Evolutionary conservation across 2,113 vertebrate genomes (phyloP).

Genomic region (Lepisosteus oculatus): DNA sequence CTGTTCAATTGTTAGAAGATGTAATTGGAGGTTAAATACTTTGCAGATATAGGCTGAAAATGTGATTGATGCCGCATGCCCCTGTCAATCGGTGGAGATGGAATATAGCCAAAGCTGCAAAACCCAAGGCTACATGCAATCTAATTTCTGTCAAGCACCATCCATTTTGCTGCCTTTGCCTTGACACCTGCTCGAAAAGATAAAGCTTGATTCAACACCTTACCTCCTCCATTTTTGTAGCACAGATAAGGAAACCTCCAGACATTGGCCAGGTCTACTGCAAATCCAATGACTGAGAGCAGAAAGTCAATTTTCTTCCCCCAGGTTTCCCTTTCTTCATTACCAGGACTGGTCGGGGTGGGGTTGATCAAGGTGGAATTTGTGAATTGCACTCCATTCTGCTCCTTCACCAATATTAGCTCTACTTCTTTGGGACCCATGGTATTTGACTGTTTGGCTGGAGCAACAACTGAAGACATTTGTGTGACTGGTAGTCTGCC

Average conservation of each 20-base stretch:
- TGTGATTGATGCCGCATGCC: constrained; percentile 19
- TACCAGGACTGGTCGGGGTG: constrained; percentile 37
- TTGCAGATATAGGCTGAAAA: neutral
- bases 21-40: neutral
- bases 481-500: constrained; percentile 50
- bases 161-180: neutral
- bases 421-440: constrained; percentile 78
- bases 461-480: constrained; percentile 69
- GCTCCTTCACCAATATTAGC: constrained; percentile 81
- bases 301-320: constrained; percentile 87
- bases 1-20: neutral
- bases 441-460: constrained; percentile 63
- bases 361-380: constrained; percentile 65
- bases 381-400: constrained; percentile 84
- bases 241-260: constrained; percentile 88
- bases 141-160: constrained; percentile 37
- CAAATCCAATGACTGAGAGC: constrained; percentile 83
- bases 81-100: constrained; percentile 47
- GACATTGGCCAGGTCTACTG: constrained; percentile 84
- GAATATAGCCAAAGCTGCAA: constrained; percentile 19
- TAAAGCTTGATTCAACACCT: constrained; percentile 32
- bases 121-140: constrained; percentile 13
- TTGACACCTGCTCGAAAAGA: constrained; percentile 2
- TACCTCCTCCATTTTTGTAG: constrained; percentile 88
- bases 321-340: constrained; percentile 81